Conservation (phyloP, 2,797 vertebrate genomes). For the Aulostomus chinensis region DNA sequence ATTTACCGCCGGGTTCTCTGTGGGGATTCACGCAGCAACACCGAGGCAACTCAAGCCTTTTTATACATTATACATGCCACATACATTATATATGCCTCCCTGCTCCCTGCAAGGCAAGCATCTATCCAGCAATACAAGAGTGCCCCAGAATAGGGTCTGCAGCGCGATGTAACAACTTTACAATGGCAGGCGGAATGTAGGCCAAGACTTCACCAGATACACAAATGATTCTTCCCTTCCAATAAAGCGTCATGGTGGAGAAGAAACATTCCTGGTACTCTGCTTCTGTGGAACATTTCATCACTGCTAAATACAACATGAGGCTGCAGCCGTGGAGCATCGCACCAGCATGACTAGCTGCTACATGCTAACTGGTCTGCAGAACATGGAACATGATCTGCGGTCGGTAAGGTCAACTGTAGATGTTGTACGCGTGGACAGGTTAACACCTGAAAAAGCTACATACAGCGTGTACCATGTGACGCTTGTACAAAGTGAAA, state of each 20-base stretch:
- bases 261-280: constrained; percentile 13
- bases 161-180: constrained; percentile 26
- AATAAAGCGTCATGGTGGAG: constrained; percentile 32
- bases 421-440: no score
- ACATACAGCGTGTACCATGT: no score
- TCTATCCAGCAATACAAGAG: constrained; percentile 51
- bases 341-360: neutral
- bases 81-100: constrained; percentile 77
- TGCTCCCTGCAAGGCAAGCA: constrained; percentile 65
- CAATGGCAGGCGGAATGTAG: constrained; percentile 39
- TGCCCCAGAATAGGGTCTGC: constrained; percentile 48
- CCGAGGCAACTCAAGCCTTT: constrained; percentile 67
- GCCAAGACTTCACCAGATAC: constrained; percentile 36
- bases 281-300: constrained; percentile 6
- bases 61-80: constrained; percentile 77
- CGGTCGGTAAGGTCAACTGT: no score
- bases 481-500: no score
- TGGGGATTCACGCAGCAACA: constrained; percentile 58
- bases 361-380: no score
- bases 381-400: no score
- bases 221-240: constrained; percentile 18
- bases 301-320: constrained; percentile 13
- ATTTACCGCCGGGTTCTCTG: constrained; percentile 66
- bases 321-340: constrained; percentile 1
- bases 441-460: no score